These are phyloP conservation scores for Diorhabda elongata DNA, from an alignment of 1,140 invertebrate genomes.

Conservation along the genomic window DNA sequence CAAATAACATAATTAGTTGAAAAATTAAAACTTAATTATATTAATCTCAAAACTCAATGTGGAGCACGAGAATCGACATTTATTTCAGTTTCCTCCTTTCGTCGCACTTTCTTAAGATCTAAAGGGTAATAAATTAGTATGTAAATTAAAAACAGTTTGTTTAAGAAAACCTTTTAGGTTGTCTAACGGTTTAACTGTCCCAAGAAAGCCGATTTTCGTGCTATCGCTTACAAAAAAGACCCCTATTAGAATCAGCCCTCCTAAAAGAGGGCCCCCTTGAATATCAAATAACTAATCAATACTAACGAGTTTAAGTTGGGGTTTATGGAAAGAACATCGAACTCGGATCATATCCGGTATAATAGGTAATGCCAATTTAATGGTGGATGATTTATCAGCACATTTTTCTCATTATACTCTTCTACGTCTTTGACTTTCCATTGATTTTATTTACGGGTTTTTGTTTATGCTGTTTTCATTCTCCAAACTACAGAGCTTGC, in stretches of 20 bases:
- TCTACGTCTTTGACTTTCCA: neutral
- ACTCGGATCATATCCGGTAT: conserved; percentile 9
- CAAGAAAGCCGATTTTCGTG: conserved; percentile 1
- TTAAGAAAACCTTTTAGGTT: conserved; percentile 24
- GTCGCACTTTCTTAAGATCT: conserved; percentile 11
- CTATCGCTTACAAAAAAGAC: neutral
- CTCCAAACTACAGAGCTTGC: neutral
- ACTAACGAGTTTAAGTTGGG: conserved; percentile 11
- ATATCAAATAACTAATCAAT: conserved; percentile 16
- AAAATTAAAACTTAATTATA: no score
- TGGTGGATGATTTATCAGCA: conserved; percentile 3
- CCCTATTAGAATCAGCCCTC: conserved; percentile 4
- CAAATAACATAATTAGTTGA: no score
- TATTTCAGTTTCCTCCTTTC: conserved; percentile 8
- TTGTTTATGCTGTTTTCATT: neutral
- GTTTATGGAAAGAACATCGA: conserved; percentile 14
- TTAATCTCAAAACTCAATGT: no score
- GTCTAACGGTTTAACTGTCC: conserved; percentile 9
- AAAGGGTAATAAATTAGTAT: conserved; percentile 26
- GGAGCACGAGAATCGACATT: neutral
- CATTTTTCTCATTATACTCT: neutral
- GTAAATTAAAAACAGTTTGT: conserved; percentile 32
- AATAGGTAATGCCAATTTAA: conserved; percentile 10
- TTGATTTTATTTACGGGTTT: neutral
- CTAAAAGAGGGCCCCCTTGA: conserved; percentile 1